A percentile compares a stretch with the other conserved stretches of the same genome.
These are phyloP conservation scores for Caenorhabditis drosophilae DNA, from an alignment of 2,888 invertebrate species.

Conservation along the genomic window DNA sequence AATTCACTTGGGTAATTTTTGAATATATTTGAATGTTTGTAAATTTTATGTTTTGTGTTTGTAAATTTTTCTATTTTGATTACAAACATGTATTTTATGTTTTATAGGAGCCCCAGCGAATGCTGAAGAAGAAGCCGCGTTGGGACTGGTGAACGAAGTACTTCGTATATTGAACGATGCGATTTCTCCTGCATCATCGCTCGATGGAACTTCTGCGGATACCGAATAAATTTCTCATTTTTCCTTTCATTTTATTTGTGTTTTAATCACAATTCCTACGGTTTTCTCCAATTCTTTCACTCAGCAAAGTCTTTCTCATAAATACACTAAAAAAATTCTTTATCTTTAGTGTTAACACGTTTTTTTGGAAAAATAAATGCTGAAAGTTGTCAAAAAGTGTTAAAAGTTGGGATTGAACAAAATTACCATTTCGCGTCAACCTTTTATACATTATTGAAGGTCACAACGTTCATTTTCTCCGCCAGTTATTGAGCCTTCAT, in stretches of 20 bases:
- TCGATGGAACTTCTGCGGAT: constrained; percentile 3
- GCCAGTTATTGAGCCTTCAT: neutral
- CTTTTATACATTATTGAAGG: too few species aligned
- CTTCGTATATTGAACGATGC: constrained; percentile 5
- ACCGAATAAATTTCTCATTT: constrained; percentile 4
- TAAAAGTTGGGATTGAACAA: too few species aligned
- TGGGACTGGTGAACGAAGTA: constrained; percentile 2
- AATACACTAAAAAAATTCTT: too few species aligned
- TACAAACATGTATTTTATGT: constrained; percentile 7
- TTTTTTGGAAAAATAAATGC: too few species aligned
- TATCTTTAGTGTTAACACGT: too few species aligned
- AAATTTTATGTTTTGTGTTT: too few species aligned
- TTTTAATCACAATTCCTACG: too few species aligned
- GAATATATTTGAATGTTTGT: constrained; percentile 10
- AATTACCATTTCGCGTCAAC: too few species aligned
- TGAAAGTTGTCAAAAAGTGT: too few species aligned
- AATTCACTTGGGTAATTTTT: constrained; percentile 10
- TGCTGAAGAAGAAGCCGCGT: constrained; percentile 8
- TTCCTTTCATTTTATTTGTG: constrained; percentile 4
- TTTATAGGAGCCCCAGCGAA: constrained; percentile 9
- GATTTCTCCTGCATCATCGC: constrained; percentile 5
- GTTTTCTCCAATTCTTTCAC: too few species aligned
- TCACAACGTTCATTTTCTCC: too few species aligned
- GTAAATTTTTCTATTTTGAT: constrained; percentile 9
- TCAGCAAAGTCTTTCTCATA: too few species aligned